These are phyloP conservation scores for Chloroclysta siterata DNA, from an alignment of 2,888 invertebrate genomes.

Conservation along the genomic window DNA sequence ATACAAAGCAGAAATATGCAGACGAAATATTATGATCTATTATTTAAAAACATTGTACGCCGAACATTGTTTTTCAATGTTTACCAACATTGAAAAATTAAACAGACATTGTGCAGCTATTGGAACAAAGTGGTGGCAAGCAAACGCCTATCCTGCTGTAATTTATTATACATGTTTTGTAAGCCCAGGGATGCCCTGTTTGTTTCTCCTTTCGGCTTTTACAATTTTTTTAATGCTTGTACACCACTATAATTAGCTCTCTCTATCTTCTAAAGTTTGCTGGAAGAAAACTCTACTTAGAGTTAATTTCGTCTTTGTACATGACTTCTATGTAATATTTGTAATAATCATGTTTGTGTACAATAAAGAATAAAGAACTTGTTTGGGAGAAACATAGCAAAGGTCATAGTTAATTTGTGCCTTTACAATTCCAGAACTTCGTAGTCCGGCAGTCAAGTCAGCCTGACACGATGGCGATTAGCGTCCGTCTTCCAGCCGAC, in stretches of 20 bases:
- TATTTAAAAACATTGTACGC: slow-evolving; percentile 10
- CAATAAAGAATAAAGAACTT: too few relatives aligned
- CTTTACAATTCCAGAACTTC: slow-evolving; percentile 89
- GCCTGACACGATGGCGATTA: slow-evolving; percentile 96
- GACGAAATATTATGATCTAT: not conserved
- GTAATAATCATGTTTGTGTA: too few relatives aligned
- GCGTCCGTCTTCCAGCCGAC: slow-evolving; percentile 94
- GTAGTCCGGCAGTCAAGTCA: slow-evolving; percentile 98
- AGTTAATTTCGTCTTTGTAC: too few relatives aligned
- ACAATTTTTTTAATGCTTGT: too few relatives aligned
- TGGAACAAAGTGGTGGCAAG: slow-evolving; percentile 4
- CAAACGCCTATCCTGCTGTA: not conserved
- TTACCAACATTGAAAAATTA: slow-evolving; percentile 14
- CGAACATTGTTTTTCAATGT: too few relatives aligned
- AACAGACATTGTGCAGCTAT: slow-evolving; percentile 1
- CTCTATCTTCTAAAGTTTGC: too few relatives aligned
- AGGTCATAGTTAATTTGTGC: not conserved
- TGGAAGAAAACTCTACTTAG: too few relatives aligned
- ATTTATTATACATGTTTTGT: not conserved
- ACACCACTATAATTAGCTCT: too few relatives aligned
- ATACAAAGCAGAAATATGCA: too few relatives aligned
- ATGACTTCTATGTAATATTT: too few relatives aligned
- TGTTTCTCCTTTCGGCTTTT: too few relatives aligned
- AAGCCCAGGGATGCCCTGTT: not conserved
- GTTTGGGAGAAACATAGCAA: too few relatives aligned